phyloP scores from a whole-genome alignment of 2,797 vertebrate genomes.

The Crenuchus spilurus region DNA sequence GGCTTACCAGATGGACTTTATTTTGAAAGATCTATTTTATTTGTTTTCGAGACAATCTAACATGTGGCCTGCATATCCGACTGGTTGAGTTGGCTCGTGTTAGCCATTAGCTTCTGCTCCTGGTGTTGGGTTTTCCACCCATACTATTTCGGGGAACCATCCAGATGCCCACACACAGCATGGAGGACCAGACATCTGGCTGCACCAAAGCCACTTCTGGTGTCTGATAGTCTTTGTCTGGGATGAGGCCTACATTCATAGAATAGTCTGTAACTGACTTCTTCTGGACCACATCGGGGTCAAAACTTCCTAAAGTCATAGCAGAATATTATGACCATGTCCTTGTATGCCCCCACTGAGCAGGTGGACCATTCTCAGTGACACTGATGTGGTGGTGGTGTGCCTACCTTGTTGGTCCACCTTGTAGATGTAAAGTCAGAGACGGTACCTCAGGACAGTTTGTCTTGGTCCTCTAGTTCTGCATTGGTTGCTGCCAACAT shows the following conservation, averaged over 20 bases:
- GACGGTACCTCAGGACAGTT: too few species aligned
- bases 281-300: background rate
- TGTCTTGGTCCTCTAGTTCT: too few species aligned
- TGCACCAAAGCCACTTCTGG: slow-evolving; percentile 59
- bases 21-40: slow-evolving; percentile 63
- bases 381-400: too few species aligned
- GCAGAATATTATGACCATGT: too few species aligned
- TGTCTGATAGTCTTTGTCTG: background rate
- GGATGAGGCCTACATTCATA: background rate
- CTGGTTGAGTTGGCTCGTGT: slow-evolving; percentile 56
- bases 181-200: slow-evolving; percentile 42
- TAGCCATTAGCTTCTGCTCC: slow-evolving; percentile 38
- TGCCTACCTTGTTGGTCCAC: too few species aligned
- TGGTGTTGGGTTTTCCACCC: slow-evolving; percentile 55
- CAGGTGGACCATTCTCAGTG: too few species aligned
- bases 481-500: too few species aligned
- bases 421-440: too few species aligned
- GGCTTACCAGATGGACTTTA: slow-evolving; percentile 63
- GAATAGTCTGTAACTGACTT: background rate
- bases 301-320: too few species aligned
- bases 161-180: slow-evolving; percentile 48
- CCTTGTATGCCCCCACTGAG: too few species aligned
- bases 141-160: slow-evolving; percentile 20
- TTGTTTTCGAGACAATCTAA: slow-evolving; percentile 59
- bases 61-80: slow-evolving; percentile 65